These are phyloP conservation scores for Hiodon tergisus DNA, from an alignment of 2,113 vertebrate species.

Conservation along the genomic window DNA sequence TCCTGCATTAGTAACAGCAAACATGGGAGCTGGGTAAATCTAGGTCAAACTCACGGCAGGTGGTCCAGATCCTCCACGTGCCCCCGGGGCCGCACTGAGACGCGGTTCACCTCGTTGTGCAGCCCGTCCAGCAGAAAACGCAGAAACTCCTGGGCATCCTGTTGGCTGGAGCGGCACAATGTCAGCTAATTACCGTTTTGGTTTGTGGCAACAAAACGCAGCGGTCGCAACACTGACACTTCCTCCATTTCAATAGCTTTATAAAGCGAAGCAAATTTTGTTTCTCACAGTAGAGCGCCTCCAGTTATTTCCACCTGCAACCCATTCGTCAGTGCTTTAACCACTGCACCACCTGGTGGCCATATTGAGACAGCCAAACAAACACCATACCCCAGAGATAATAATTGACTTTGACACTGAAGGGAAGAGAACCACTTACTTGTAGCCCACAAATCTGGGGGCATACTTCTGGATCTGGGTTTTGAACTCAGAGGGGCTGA, in stretches of 20 bases:
- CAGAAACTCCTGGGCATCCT: slow-evolving; percentile 95
- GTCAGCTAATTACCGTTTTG: too few relatives aligned
- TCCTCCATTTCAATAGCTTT: too few relatives aligned
- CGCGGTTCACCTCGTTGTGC: slow-evolving; percentile 88
- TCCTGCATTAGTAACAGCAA: too few relatives aligned
- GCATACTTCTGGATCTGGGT: slow-evolving; percentile 98
- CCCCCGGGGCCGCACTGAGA: slow-evolving; percentile 61
- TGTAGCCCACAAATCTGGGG: slow-evolving; percentile 93
- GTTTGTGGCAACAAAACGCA: too few relatives aligned
- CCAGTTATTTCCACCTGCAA: too few relatives aligned
- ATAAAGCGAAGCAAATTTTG: too few relatives aligned
- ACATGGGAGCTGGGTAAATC: slow-evolving; percentile 33
- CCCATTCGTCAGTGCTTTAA: too few relatives aligned
- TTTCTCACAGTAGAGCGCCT: too few relatives aligned
- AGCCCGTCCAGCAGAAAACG: slow-evolving; percentile 87
- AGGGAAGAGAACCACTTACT: slow-evolving; percentile 63
- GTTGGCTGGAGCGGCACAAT: slow-evolving; percentile 67
- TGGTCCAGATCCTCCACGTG: slow-evolving; percentile 74
- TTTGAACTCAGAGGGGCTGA: slow-evolving; percentile 96
- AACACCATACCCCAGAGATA: background rate
- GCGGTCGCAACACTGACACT: too few relatives aligned
- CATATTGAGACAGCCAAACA: background rate
- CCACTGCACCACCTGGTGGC: too few relatives aligned
- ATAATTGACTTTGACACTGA: background rate
- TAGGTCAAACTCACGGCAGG: slow-evolving; percentile 70